Base-by-base conservation (phyloP, 2,113 vertebrate species). In the Malurus elegans region DNA sequence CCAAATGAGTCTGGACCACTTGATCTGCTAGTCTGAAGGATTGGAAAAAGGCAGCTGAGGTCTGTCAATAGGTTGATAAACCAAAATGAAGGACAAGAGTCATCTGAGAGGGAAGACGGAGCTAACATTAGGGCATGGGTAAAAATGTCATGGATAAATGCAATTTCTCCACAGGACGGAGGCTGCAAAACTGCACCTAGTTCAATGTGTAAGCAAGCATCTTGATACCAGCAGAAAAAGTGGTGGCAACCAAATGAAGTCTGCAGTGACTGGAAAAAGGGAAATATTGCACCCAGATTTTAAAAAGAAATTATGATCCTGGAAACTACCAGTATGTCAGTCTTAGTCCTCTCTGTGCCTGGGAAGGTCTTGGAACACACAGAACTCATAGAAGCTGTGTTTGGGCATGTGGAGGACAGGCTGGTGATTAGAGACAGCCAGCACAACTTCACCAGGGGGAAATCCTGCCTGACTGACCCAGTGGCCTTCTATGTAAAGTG, bases 181-280 rank as follows among this genome's bases (percentile, higher is more conserved):
- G 5, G 8, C 0, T 72, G 9, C 31, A 64, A 85, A 79, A 38
- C 20, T 29, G 2, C 5, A 5, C 5, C 1, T 2, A 56, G 3
- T 56, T 21, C 17, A 54, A 7, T 8, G 4, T 60, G 11, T 21
- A 56, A 67, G 23, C 14, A 23, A 81, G 12, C 1, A 78, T 15
- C 32, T 50, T 62, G 20, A 23, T 50, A 75, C 5, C 6, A 79
- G 17, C 24, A 93, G 44, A 79, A 92, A 53, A 61, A 62, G 16
- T 50, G 24, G 28, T 21, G 16, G 38, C 24, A 67, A 28, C n/a
- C 38, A 40, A 7, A 7, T 34, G 9, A 66, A 84, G 26, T 34
- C 5, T 7, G 4, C 2, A 5, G 7, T 28, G 25, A 53, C 8
- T 19, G 13, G n/a, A 14, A 66, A 79, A 92, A 44, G 5, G 8